Evolutionary conservation across 2,113 vertebrate genomes (phyloP).

Genomic region (Nibea coibor): DNA sequence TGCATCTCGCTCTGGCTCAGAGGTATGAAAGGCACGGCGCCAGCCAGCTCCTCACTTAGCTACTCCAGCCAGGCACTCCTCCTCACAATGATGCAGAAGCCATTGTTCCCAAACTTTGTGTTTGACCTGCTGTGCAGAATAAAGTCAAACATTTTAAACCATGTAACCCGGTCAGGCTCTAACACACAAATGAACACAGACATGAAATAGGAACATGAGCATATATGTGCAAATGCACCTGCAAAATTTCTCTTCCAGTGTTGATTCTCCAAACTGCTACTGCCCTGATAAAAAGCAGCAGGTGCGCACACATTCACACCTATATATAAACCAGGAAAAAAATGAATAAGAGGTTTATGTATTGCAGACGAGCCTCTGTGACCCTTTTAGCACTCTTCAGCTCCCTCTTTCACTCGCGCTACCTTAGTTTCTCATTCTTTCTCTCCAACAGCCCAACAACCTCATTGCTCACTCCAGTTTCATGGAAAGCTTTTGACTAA

Average conservation of each 20-base stretch:
- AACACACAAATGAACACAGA: neutral
- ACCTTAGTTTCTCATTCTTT: conserved; percentile 39
- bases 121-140: neutral
- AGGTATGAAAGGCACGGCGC: conserved; percentile 7
- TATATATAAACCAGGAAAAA: conserved; percentile 49
- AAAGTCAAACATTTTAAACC: neutral
- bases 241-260: neutral
- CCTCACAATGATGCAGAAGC: neutral
- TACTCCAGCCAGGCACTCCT: neutral
- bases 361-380: conserved; percentile 46
- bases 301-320: neutral
- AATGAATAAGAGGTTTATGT: conserved; percentile 41
- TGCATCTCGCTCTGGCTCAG: neutral
- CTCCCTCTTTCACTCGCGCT: conserved; percentile 17
- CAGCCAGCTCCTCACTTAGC: neutral
- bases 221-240: conserved; percentile 9
- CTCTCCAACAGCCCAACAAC: conserved; percentile 8
- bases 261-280: neutral
- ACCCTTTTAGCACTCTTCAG: conserved; percentile 60
- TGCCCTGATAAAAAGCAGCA: conserved; percentile 58
- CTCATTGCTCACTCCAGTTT: conserved; percentile 6
- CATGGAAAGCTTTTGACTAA: conserved; percentile 46
- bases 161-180: no score
- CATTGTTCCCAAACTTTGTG: neutral
- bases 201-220: neutral